Conservation (phyloP, 1,140 invertebrate genomes). For the Drosophila pruinosa region DNA sequence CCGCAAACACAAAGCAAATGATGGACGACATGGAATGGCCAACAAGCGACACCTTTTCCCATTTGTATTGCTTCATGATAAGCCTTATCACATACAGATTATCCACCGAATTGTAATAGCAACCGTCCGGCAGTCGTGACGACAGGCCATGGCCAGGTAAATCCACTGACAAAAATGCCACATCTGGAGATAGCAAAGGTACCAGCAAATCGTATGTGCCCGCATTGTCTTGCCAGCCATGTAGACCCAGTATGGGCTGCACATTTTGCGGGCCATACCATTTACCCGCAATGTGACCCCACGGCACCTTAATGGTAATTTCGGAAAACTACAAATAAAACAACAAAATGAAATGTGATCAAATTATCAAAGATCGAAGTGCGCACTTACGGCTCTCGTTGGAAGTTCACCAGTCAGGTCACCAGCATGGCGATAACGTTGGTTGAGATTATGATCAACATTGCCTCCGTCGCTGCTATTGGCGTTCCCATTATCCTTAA, state of each 20-base stretch:
- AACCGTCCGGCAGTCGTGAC: constrained; percentile 86
- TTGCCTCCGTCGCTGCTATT: constrained; percentile 11
- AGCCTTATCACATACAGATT: constrained; percentile 85
- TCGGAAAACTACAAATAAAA: constrained; percentile 84
- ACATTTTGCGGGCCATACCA: constrained; percentile 87
- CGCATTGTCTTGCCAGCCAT: constrained; percentile 91
- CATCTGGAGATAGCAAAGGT: constrained; percentile 85
- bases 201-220: constrained; percentile 88
- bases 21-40: constrained; percentile 88
- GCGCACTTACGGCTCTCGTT: constrained; percentile 62
- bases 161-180: constrained; percentile 88
- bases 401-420: constrained; percentile 72
- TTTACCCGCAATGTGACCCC: constrained; percentile 90
- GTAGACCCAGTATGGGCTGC: constrained; percentile 87
- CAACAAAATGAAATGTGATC: background rate
- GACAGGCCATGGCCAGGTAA: constrained; percentile 89
- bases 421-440: constrained; percentile 73
- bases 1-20: constrained; percentile 85
- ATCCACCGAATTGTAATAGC: constrained; percentile 86
- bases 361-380: constrained; percentile 45
- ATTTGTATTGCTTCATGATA: constrained; percentile 87
- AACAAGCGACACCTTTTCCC: constrained; percentile 87
- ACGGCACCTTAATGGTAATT: constrained; percentile 90
- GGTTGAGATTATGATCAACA: constrained; percentile 38
- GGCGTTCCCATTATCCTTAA: constrained; percentile 39